Base-by-base conservation (phyloP, 2,797 vertebrate species). In the Pygocentrus nattereri region DNA sequence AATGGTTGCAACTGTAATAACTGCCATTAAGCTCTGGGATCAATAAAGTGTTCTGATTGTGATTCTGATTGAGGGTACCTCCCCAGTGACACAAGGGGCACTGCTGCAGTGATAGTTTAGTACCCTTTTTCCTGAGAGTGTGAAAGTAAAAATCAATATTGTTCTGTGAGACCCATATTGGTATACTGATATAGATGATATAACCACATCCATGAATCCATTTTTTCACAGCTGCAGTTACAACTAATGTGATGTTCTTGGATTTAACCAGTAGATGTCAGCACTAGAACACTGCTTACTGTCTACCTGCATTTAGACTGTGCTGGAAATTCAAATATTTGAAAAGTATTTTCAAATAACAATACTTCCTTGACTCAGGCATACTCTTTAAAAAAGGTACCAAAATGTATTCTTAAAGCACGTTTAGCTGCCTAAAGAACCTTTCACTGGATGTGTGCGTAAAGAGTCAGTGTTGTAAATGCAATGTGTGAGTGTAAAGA, bases 241-340 rank as follows among this genome's bases (percentile, higher is more conserved):
- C 25, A 5, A 13, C 47, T 49, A 61, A 27, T 58, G n/a, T 15
- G 16, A 19, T 77, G 13, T 58, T 72, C 58, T 19, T 71, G 18
- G 10, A 18, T 65, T 38, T 30, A 25, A 49, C 65, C 85, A 78
- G 68, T 47, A 85, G 85, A 50, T 81, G 85, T 79, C 81, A 83
- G 78, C 71, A 76, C n/a, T 56, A 16, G 15, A 61, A 16, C 65
- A 84, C 44, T 64, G 41, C 11, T 78, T 78, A 15, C 31, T 31
- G 27, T 19, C 27, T 34, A 19, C 25, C 15, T 5, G 30, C 6
- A 4, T 50, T 83, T 10, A 31, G 16, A 58, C 18, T 13, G 4
- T 8, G 18, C 56, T n/a, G n/a, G n/a, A n/a, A n/a, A n/a, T n/a
- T n/a, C n/a, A n/a, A n/a, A n/a, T n/a, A 61, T 52, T 47, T 47